Conservation (phyloP, 2,797 vertebrate genomes). For the Crypturellus tataupa region DNA sequence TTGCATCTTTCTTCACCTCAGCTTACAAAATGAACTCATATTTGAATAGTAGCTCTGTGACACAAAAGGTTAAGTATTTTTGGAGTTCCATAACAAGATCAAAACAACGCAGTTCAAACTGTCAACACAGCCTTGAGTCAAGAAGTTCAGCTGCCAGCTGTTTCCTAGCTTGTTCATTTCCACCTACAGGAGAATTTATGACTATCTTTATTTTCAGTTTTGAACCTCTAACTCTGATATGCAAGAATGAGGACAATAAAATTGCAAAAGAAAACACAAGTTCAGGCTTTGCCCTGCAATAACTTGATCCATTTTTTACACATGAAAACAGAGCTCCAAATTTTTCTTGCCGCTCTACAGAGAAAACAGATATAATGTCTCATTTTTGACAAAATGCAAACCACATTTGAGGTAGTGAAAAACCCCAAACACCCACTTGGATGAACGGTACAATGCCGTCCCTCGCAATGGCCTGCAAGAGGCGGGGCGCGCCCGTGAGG, state of each 20-base stretch:
- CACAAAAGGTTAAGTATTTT: not conserved
- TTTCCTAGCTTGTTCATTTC: not conserved
- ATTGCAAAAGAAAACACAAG: not conserved
- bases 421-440: conserved; percentile 80
- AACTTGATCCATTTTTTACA: not conserved
- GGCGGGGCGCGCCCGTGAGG: conserved; percentile 92
- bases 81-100: not conserved
- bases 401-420: not conserved
- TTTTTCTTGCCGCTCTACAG: not conserved
- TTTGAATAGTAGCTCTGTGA: not conserved
- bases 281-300: not conserved
- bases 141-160: not conserved
- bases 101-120: not conserved
- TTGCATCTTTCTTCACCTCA: not conserved
- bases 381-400: not conserved
- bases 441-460: conserved; percentile 95
- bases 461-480: conserved; percentile 94
- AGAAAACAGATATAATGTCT: not conserved
- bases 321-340: not conserved
- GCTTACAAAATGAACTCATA: not conserved
- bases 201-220: not conserved
- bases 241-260: not conserved
- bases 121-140: not conserved
- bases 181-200: not conserved
- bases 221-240: not conserved